phyloP scores from a whole-genome alignment of 2,888 invertebrate genomes.

The Andrena camellia region DNA sequence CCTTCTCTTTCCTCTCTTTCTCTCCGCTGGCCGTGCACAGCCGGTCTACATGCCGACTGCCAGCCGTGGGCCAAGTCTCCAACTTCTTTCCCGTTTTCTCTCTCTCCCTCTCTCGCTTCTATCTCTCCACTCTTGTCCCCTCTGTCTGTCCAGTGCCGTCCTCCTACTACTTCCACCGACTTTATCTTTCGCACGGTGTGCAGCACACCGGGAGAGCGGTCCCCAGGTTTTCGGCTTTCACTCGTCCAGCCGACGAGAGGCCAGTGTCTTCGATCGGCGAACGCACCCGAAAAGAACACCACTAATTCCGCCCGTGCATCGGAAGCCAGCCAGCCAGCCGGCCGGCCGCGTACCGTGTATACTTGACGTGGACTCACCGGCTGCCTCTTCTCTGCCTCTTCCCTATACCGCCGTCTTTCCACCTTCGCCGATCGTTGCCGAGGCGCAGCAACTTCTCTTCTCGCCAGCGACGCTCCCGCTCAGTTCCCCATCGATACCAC shows the following conservation, averaged over 20 bases:
- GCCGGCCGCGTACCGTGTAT: slow-evolving; percentile 6
- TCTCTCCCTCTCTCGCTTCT: slow-evolving; percentile 16
- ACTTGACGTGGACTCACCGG: slow-evolving; percentile 8
- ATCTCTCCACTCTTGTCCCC: slow-evolving; percentile 23
- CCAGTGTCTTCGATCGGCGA: slow-evolving; percentile 31
- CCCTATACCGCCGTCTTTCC: neutral
- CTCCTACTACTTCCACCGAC: slow-evolving; percentile 43
- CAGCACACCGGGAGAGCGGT: slow-evolving; percentile 16
- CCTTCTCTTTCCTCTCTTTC: slow-evolving; percentile 38
- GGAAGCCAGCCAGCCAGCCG: neutral
- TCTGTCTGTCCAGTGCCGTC: slow-evolving; percentile 19
- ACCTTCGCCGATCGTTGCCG: slow-evolving; percentile 34
- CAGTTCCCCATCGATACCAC: slow-evolving; percentile 6
- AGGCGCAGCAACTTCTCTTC: slow-evolving; percentile 4
- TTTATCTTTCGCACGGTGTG: slow-evolving; percentile 37
- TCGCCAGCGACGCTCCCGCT: neutral
- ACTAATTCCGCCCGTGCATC: slow-evolving; percentile 19
- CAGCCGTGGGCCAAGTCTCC: slow-evolving; percentile 59
- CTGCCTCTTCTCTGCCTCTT: slow-evolving; percentile 22
- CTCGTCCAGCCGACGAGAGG: slow-evolving; percentile 21
- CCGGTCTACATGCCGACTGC: slow-evolving; percentile 62
- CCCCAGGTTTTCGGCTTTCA: slow-evolving; percentile 60
- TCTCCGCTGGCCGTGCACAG: slow-evolving; percentile 60
- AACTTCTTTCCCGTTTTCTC: slow-evolving; percentile 34
- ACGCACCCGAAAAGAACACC: neutral